Evolutionary conservation across 2,888 invertebrate species (phyloP), one percentile per base, ranked within the genome.

Genomic region (Biston stratarius): DNA sequence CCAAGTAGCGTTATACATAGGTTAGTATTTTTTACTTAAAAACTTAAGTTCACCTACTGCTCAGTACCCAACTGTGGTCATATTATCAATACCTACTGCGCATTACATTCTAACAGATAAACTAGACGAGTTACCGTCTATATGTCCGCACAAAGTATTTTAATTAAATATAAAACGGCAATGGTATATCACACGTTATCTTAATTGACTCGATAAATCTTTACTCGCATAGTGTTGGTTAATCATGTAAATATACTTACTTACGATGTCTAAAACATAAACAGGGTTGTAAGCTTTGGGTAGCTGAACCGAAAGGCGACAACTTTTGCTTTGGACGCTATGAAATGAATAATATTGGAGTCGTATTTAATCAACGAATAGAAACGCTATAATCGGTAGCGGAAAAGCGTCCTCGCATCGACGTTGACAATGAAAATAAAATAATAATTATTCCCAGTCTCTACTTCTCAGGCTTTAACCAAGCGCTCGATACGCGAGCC

Each of bases 131-230:
- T 61, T 60, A 51, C 67, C 56, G 73, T 70, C 74, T 59, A 75
- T 77, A 67, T 52, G 73, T 71, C 65, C 61, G 45, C 65, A 73
- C 74, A 69, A 70, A 74, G 71, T 74, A 76, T 74, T 74, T 70
- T 73, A 75, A 77, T 77, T 77, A 74, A 73, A 76, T 75, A 62
- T 75, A 72, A 73, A 70, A 55, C 60, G 45, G 45, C 56, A 70
- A 73, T 67, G 69, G 71, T 72, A 70, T 74, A 76, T 74, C 75
- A 68, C 75, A 70, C 68, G 69, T 70, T 65, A 76, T 74, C 74
- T 74, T 77, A 77, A 76, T 77, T 72, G 73, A 69, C 63, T 62
- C 64, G 62, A 76, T 77, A 76, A 75, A 75, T 75, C 74, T 75
- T 52, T 53, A 57, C 67, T 71, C 64, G 69, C 72, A 71, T 68